A percentile compares a stretch with the other conserved stretches of the same genome.
Conservation (phyloP, 2,113 vertebrate species). For the Numida meleagris region DNA sequence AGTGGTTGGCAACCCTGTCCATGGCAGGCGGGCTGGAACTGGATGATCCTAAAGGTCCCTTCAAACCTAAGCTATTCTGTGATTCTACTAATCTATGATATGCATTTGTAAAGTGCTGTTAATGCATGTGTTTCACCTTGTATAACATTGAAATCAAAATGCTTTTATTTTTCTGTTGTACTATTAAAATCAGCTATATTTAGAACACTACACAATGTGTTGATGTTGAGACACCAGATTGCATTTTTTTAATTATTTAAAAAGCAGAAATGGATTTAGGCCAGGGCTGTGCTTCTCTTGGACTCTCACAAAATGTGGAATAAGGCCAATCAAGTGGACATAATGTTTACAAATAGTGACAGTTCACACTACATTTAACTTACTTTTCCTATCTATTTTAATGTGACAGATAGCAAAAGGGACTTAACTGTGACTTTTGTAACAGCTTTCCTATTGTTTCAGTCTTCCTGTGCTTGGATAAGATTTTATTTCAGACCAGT, state of each 20-base stretch:
- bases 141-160: not conserved
- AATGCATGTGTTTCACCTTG: not conserved
- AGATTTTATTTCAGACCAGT: constrained; percentile 32
- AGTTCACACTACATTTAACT: not conserved
- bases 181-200: not conserved
- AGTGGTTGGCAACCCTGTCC: not conserved
- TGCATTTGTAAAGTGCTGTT: not conserved
- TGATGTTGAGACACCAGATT: not conserved
- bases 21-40: not conserved
- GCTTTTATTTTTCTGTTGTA: not conserved
- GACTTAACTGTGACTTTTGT: not conserved
- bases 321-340: not conserved
- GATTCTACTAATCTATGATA: not conserved
- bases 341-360: not conserved
- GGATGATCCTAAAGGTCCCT: not conserved
- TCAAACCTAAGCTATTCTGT: not conserved
- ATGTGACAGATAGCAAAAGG: not conserved
- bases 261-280: constrained; percentile 16
- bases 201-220: not conserved
- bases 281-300: not conserved
- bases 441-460: constrained; percentile 15
- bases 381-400: constrained; percentile 3
- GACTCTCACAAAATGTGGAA: constrained; percentile 28
- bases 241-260: constrained; percentile 46
- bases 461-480: not conserved